These are phyloP conservation scores for Sipha flava DNA, from an alignment of 1,140 invertebrate genomes.

Conservation along the genomic window DNA sequence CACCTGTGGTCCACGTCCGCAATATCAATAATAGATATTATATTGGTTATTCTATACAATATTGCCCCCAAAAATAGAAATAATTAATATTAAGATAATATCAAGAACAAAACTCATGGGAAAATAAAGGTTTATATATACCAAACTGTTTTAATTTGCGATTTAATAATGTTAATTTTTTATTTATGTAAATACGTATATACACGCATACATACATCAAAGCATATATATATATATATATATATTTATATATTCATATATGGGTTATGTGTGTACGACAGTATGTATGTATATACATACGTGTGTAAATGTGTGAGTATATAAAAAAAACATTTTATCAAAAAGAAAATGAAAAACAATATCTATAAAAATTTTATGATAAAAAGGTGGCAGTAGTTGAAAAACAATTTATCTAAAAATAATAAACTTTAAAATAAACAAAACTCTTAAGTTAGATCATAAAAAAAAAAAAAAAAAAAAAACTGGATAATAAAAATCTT, in stretches of 20 bases:
- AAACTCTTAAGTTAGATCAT: slow-evolving; percentile 24
- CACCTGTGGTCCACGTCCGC: slow-evolving; percentile 30
- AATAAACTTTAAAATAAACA: slow-evolving; percentile 31
- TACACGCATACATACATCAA: not conserved
- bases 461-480: not conserved
- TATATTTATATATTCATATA: no score
- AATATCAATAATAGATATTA: slow-evolving; percentile 21
- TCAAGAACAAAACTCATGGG: not conserved
- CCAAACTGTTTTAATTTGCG: not conserved
- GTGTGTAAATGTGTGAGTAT: not conserved
- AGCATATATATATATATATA: not conserved
- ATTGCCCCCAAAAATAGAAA: slow-evolving; percentile 28
- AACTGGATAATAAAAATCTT: not conserved
- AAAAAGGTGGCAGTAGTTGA: slow-evolving; percentile 31
- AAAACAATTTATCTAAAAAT: slow-evolving; percentile 31
- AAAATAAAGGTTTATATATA: not conserved
- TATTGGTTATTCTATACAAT: slow-evolving; percentile 8
- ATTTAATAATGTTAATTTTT: slow-evolving; percentile 17
- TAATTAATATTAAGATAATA: slow-evolving; percentile 20
- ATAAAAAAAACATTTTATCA: slow-evolving; percentile 5
- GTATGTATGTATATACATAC: not conserved
- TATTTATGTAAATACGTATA: not conserved
- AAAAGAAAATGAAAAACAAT: slow-evolving; percentile 30
- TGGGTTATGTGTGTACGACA: no score
- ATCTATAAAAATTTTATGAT: slow-evolving; percentile 27